phyloP scores from a whole-genome alignment of 2,797 vertebrate species.

The Dermochelys coriacea region DNA sequence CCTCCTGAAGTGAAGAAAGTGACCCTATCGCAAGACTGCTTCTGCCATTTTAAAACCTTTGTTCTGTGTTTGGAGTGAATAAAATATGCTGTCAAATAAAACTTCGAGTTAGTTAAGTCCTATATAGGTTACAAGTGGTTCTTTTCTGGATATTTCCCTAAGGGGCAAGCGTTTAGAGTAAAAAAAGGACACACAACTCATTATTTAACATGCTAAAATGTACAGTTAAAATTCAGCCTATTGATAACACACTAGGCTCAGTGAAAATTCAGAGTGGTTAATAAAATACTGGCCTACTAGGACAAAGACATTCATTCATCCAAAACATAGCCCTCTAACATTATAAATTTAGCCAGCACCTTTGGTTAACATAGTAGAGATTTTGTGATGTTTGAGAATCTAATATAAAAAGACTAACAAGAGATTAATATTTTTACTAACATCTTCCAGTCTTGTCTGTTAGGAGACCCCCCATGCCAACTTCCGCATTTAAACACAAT shows the following conservation, averaged over 20 bases:
- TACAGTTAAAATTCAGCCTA: neutral
- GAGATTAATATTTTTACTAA: neutral
- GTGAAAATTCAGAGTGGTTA: neutral
- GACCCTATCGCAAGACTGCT: too few species aligned
- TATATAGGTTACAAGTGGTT: neutral
- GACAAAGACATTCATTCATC: neutral
- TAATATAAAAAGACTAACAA: neutral
- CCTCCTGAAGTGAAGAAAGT: too few species aligned
- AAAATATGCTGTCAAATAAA: too few species aligned
- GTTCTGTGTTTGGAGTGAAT: neutral
- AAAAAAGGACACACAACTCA: neutral
- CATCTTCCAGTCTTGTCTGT: neutral
- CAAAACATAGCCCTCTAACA: neutral
- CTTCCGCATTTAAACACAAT: neutral
- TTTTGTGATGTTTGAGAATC: neutral
- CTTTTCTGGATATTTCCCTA: neutral
- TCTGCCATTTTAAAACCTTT: neutral
- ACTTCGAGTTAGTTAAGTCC: neutral
- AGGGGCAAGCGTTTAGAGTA: neutral
- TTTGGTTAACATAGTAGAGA: neutral
- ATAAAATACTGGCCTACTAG: neutral
- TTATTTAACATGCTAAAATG: neutral
- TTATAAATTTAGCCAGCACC: neutral
- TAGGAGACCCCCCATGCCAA: neutral
- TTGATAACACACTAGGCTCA: neutral